Percentiles rank a stretch among this genome's conserved stretches.
Conservation (phyloP, 2,888 invertebrate genomes). For the Cantharis rufa region DNA sequence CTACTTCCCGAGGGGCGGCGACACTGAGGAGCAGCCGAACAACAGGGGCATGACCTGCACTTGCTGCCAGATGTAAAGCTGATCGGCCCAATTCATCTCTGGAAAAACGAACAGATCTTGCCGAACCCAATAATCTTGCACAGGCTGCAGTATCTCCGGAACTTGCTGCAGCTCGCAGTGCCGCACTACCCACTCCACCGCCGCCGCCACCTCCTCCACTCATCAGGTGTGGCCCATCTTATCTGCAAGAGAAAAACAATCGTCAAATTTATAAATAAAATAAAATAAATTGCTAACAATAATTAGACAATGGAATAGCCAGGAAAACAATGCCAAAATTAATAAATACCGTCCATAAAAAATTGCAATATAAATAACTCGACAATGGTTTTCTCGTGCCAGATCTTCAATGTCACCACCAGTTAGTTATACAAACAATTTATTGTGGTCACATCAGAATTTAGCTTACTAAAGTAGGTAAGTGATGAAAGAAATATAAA, state of each 20-base stretch:
- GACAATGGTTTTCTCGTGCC: conserved; percentile 7
- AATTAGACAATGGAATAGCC: background rate
- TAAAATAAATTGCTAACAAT: no score
- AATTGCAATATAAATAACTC: conserved; percentile 11
- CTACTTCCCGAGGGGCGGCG: conserved; percentile 58
- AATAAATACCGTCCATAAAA: conserved; percentile 11
- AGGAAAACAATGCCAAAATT: conserved; percentile 7
- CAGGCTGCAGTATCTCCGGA: conserved; percentile 51
- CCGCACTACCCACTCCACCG: conserved; percentile 43
- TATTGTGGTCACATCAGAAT: background rate
- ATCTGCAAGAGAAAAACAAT: conserved; percentile 38
- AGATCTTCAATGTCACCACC: background rate
- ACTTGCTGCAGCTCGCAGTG: conserved; percentile 52
- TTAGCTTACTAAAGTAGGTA: background rate
- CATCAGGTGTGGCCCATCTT: conserved; percentile 54
- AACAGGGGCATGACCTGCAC: conserved; percentile 50
- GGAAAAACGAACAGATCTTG: conserved; percentile 51
- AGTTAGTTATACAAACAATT: background rate
- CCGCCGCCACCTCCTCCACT: conserved; percentile 41
- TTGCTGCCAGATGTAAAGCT: conserved; percentile 53
- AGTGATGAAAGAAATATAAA: background rate
- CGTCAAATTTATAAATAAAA: background rate
- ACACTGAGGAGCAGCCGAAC: conserved; percentile 51
- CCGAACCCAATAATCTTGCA: conserved; percentile 46
- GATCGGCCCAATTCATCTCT: conserved; percentile 52